These are phyloP conservation scores for Hemicrepidius hirtus DNA, from an alignment of 2,888 invertebrate species.

Conservation along the genomic window DNA sequence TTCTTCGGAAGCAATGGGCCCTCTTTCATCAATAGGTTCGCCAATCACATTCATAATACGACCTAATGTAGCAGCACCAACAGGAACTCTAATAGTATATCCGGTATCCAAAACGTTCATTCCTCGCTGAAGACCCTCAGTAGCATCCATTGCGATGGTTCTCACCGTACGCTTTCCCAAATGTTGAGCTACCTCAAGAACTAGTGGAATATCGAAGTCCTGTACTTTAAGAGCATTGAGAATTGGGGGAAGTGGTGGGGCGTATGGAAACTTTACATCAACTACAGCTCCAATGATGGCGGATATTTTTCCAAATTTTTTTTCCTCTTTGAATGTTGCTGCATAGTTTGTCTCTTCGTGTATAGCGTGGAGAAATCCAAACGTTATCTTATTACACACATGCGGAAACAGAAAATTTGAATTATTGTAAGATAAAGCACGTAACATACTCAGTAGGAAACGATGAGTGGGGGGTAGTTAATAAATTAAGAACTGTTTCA, in stretches of 20 bases:
- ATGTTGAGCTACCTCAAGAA: slow-evolving; percentile 82
- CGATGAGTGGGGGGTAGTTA: no score
- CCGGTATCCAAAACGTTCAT: slow-evolving; percentile 88
- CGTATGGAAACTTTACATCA: slow-evolving; percentile 94
- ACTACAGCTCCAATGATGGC: slow-evolving; percentile 98
- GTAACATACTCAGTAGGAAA: no score
- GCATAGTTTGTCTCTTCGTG: no score
- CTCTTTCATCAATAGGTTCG: slow-evolving; percentile 92
- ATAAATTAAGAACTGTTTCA: no score
- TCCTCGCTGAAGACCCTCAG: slow-evolving; percentile 94
- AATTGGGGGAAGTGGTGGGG: slow-evolving; percentile 87
- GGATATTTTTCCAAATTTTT: slow-evolving; percentile 81
- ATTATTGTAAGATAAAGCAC: no score
- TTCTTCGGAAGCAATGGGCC: slow-evolving; percentile 86
- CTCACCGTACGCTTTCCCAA: slow-evolving; percentile 87
- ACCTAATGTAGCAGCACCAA: slow-evolving; percentile 92
- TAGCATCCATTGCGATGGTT: slow-evolving; percentile 95
- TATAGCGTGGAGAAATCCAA: no score
- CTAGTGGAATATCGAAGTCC: slow-evolving; percentile 86
- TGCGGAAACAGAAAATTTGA: no score
- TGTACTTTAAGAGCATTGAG: slow-evolving; percentile 95
- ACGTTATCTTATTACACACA: no score
- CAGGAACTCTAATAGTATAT: slow-evolving; percentile 92
- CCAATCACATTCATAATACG: slow-evolving; percentile 97
- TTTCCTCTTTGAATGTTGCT: no score